Evolutionary conservation across 2,888 invertebrate genomes (phyloP), one percentile per base, ranked within the genome.

Genomic region (Shargacucullia verbasci): DNA sequence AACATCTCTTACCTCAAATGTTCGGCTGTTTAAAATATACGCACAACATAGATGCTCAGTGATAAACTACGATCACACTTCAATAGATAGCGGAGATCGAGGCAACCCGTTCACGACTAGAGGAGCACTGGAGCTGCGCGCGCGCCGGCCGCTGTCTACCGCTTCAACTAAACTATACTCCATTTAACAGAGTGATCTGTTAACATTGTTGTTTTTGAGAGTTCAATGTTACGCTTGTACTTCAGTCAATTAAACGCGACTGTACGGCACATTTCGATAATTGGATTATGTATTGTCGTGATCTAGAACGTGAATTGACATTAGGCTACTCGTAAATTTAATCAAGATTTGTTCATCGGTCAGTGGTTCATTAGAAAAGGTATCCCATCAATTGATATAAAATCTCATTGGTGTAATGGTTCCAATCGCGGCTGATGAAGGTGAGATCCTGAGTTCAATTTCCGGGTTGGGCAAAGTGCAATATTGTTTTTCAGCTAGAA

Each of bases 61-160:
- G 67, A 79, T 73, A 76, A 67, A 65, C 12, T 69, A 68, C 45
- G 46, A 63, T 43, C 56, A 55, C 60, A 67, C 63, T 59, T 38
- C 15, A 55, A 53, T 44, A 73, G 50, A 65, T 72, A 60, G 50
- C 63, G 57, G 15, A 62, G 57, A 76, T 63, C 66, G 69, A 56
- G 76, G 76, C 78, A 78, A 76, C 81, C 60, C 72, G 73, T 62
- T 69, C 76, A 67, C 76, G 73, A 70, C 79, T 78, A 78, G 73
- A 74, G 72, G 70, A 60, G 65, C 68, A 79, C 77, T 73, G 71
- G 59, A 50, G 52, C 55, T 48, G 62, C 77, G 66, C 73, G 48
- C 73, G 73, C 78, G 62, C 66, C 48, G 45, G 39, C 40, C 57
- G 48, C 41, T 41, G 55, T 64, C 46, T 71, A 46, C 53, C 55